Evolutionary conservation across 2,113 vertebrate genomes (phyloP).

Genomic region (Okapia johnstoni): DNA sequence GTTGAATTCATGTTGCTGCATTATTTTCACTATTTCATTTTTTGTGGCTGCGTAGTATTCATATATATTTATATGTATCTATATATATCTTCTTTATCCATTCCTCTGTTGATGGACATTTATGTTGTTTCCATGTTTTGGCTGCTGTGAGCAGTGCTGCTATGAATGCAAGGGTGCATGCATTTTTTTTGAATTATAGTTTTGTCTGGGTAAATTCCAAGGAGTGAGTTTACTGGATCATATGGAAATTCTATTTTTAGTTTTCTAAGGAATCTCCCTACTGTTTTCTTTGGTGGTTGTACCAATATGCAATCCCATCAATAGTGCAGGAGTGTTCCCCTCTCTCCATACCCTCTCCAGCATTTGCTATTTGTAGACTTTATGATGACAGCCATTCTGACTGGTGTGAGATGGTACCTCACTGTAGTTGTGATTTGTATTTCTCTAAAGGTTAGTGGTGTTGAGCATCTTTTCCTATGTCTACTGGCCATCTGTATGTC

Average conservation of each 20-base stretch:
- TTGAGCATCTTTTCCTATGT: background rate
- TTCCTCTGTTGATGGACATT: background rate
- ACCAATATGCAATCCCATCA: background rate
- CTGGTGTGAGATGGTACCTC: background rate
- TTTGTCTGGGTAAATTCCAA: background rate
- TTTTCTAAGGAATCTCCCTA: background rate
- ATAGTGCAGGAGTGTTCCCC: background rate
- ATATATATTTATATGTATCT: background rate
- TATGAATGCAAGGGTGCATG: background rate
- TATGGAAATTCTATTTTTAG: background rate
- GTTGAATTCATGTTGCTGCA: background rate
- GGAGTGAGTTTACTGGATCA: background rate
- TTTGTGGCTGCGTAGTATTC: background rate
- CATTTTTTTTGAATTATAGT: background rate
- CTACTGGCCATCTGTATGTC: background rate
- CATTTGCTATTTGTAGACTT: background rate
- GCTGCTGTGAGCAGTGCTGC: background rate
- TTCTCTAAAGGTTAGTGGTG: background rate
- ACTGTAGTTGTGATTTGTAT: background rate
- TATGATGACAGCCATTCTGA: fast-evolving
- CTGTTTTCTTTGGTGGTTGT: background rate
- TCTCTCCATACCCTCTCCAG: background rate
- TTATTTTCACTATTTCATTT: background rate
- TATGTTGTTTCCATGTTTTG: background rate
- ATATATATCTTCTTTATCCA: background rate